A percentile compares a stretch with the other conserved stretches of the same genome.
These are phyloP conservation scores for Nesidiocoris tenuis DNA, from an alignment of 2,888 invertebrate genomes.

Conservation along the genomic window DNA sequence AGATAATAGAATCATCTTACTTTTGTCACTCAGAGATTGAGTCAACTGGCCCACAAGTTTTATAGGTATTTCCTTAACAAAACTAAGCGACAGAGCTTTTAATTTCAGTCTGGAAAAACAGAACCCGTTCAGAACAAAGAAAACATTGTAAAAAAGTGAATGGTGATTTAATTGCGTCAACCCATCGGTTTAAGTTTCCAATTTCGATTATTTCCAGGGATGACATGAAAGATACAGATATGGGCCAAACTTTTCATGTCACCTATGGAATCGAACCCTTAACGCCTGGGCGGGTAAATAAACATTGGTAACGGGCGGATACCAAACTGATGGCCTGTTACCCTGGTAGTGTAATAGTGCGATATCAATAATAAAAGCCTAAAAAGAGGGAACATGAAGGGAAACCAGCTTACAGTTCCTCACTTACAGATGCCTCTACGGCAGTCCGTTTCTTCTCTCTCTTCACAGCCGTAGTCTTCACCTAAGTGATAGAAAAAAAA, in stretches of 20 bases:
- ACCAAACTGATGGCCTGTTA: neutral
- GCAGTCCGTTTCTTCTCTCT: neutral
- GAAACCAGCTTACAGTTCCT: slow-evolving; percentile 23
- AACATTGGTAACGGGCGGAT: too few relatives aligned
- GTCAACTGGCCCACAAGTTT: neutral
- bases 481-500: too few relatives aligned
- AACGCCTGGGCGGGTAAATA: too few relatives aligned
- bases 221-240: too few relatives aligned
- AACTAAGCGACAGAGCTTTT: slow-evolving; percentile 21
- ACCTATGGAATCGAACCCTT: too few relatives aligned
- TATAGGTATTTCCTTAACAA: slow-evolving; percentile 13
- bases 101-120: slow-evolving; percentile 20
- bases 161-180: too few relatives aligned
- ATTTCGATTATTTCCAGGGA: too few relatives aligned
- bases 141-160: too few relatives aligned
- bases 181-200: too few relatives aligned
- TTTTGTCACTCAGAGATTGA: neutral
- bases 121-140: neutral
- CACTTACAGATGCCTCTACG: slow-evolving; percentile 21
- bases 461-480: too few relatives aligned
- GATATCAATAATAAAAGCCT: neutral
- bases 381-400: too few relatives aligned
- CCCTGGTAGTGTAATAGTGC: neutral
- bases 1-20: neutral
- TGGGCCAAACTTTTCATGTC: too few relatives aligned